Base-by-base conservation (phyloP, 1,140 invertebrate species). In the Bombus sibiricus region DNA sequence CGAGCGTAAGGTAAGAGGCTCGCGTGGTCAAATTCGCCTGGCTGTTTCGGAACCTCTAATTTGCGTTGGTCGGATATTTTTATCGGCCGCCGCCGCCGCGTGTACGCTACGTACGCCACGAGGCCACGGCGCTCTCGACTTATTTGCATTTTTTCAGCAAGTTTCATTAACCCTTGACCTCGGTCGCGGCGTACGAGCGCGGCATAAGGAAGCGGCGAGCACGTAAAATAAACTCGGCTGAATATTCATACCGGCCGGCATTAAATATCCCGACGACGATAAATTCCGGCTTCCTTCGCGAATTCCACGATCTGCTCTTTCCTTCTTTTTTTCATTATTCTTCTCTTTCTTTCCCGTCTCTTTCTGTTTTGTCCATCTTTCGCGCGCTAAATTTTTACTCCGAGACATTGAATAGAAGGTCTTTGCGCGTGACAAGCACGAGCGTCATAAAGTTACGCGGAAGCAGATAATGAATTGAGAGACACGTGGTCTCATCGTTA, bases 141-240 rank as follows among this genome's bases (percentile, higher is more conserved):
- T 91, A 92, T 92, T 93, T 92, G 88, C 90, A 92, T 92, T 91
- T 92, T 92, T 92, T 90, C 90, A 74, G 69, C 87, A 73, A 90
- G 91, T 93, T 93, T 93, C 92, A 93, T 93, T 93, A 93, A 93
- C 92, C 92, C 85, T 43, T 90, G 92, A 92, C 92, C 92, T 86
- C 32, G 64, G 57, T 41, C 32, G 71, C 68, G 59, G 74, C 57
- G 79, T 83, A 75, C 86, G 71, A 81, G 66, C 34, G n/a, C 32
- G 62, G 84, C 72, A 91, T 91, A 85, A 92, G 90, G 88, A 92
- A 92, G 88, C 88, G 88, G 66, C 80, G 87, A 90, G 88, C 87
- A 86, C 88, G 90, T 91, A 87, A 93, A 92, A 92, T 92, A 93
- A 92, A 90, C 57, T 62, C 79, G 74, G 47, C 88, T 91, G 89